Evolutionary conservation across 2,797 vertebrate species (phyloP), one percentile per base, ranked within the genome.

Genomic region (Arnoldichthys spilopterus): DNA sequence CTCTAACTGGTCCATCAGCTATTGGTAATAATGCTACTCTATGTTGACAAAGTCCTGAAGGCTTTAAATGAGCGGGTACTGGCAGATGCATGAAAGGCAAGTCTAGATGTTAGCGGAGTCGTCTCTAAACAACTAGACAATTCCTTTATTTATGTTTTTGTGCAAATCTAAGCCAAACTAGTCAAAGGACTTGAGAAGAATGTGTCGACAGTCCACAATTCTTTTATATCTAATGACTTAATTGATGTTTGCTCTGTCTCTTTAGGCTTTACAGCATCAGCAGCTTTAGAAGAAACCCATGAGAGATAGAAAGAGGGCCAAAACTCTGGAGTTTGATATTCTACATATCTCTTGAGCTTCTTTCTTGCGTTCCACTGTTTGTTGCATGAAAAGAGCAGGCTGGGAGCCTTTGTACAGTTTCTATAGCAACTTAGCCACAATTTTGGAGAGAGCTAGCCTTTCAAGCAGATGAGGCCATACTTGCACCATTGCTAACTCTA

Each of bases 1-100:
- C 67, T 76, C 22, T 30, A 49, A 69, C 45, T 30, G 47, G 26
- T 69, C 26, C 63, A 67, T 26, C 63, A 67, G 16, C 64, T 26
- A 12, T 30, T 30, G 24, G 20, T 20, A 7, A 49, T 49, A 69
- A 51, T 11, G 3, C 43, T 26, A 24, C 34, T 67, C 64, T 56
- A 22, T 45, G 30, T 62, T 62, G 59, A 62, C 16, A 62, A 18
- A 26, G 56, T 56, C 53, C 53, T 13, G 22, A 56, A 59, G 56
- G 26, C 15, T 28, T 61, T 32, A 34, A 61, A 32, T 11, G 2
- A 11, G 18, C 53, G 24, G 53, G 9, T 63, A 63, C 26, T 64
- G 32, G 24, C 62, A 47, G 43, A 47, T 47, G 43, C 13, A 47
- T 47, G 43, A 22, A 64, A 15, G 9, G 30, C 28, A 34, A 30